Evolutionary conservation across 1,140 invertebrate species (phyloP).

Genomic region (Zelostemma sp.): DNA sequence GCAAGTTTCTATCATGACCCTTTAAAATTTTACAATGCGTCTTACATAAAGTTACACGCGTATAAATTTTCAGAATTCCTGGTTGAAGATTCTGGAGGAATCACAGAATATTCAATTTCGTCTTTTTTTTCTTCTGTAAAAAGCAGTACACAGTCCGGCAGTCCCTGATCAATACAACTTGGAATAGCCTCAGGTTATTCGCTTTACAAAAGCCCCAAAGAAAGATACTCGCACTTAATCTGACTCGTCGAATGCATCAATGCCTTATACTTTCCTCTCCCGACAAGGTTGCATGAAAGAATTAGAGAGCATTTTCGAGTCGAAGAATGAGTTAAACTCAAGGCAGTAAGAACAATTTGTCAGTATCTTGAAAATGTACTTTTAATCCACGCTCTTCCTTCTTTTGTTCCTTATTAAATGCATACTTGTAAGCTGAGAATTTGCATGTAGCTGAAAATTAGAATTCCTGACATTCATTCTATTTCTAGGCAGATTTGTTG

Average conservation of each 20-base stretch:
- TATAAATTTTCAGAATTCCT: too few relatives aligned
- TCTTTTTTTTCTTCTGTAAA: neutral
- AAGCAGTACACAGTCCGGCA: neutral
- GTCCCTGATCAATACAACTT: slow-evolving; percentile 2
- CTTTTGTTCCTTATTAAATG: neutral
- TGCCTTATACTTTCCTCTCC: neutral
- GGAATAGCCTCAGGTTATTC: neutral
- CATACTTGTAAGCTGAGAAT: neutral
- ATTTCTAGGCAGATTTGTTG: slow-evolving; percentile 57
- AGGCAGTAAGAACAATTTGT: neutral
- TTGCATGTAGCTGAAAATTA: neutral
- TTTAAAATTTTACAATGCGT: too few relatives aligned
- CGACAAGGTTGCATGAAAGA: neutral
- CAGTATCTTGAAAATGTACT: neutral
- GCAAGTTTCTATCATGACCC: too few relatives aligned
- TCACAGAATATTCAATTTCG: too few relatives aligned
- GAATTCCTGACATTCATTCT: slow-evolving; percentile 28
- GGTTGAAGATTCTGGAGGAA: too few relatives aligned
- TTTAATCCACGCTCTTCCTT: neutral
- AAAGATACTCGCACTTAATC: neutral
- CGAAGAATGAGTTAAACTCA: neutral
- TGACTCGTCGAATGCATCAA: neutral
- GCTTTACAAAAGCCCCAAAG: neutral
- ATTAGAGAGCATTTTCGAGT: neutral
- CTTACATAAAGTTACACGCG: too few relatives aligned